Percentiles rank a stretch among this genome's conserved stretches.
Evolutionary conservation across 2,113 vertebrate species (phyloP).

Genomic region (Pavo muticus): DNA sequence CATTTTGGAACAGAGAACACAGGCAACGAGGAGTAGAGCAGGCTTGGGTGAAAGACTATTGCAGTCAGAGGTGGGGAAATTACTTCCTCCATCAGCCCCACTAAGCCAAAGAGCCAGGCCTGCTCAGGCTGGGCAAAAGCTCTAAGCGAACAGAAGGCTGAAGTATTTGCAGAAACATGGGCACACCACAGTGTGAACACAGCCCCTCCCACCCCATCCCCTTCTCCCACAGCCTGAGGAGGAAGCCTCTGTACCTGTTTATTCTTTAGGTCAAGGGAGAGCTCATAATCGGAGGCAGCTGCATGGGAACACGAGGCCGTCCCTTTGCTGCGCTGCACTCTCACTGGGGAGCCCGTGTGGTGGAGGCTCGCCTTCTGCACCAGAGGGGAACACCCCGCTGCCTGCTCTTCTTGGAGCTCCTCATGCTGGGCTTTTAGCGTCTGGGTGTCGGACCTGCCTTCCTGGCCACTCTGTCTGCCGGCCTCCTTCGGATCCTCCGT

Average conservation of each 20-base stretch:
- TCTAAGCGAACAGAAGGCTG: background rate
- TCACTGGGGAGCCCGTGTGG: slow-evolving; percentile 90
- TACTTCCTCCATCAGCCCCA: background rate
- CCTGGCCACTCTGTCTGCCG: slow-evolving; percentile 81
- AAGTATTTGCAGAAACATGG: background rate
- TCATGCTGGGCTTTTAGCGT: slow-evolving; percentile 79
- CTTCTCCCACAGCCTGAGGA: slow-evolving; percentile 66
- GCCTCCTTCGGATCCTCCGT: slow-evolving; percentile 82
- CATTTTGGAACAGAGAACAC: slow-evolving; percentile 1
- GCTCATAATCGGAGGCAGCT: slow-evolving; percentile 92
- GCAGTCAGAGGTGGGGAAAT: background rate
- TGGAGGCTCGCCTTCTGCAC: slow-evolving; percentile 91
- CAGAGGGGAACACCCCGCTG: slow-evolving; percentile 80
- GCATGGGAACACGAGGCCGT: slow-evolving; percentile 90
- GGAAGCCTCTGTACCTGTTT: slow-evolving; percentile 92
- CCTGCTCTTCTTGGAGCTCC: slow-evolving; percentile 81
- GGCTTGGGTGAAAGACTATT: background rate
- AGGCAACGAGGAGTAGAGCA: background rate
- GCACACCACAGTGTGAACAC: background rate
- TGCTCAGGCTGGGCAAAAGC: background rate
- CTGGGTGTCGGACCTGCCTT: slow-evolving; percentile 78
- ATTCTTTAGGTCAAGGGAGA: slow-evolving; percentile 99
- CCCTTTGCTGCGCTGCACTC: slow-evolving; percentile 89
- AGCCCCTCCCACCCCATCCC: slow-evolving; percentile 40
- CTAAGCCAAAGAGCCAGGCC: accelerated